These are phyloP conservation scores for Melipona bicolor DNA, from an alignment of 2,888 invertebrate genomes.

Conservation along the genomic window DNA sequence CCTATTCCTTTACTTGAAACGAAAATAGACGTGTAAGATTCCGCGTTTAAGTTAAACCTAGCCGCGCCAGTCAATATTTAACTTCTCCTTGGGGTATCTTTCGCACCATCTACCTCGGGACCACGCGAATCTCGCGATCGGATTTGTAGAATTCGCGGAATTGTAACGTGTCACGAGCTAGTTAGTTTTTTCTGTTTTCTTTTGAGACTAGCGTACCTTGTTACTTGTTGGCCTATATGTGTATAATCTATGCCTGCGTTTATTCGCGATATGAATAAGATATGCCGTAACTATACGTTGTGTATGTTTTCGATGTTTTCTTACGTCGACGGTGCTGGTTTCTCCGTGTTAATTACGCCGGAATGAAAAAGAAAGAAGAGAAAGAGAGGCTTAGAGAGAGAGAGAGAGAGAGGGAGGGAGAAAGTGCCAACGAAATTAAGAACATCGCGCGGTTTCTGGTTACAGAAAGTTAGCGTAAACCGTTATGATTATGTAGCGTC, in stretches of 20 bases:
- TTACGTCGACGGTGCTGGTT: background rate
- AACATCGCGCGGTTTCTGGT: slow-evolving; percentile 41
- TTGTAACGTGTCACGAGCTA: background rate
- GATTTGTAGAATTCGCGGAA: background rate
- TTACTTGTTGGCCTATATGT: background rate
- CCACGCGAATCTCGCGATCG: background rate
- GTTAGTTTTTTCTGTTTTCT: background rate
- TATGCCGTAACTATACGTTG: background rate
- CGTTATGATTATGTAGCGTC: slow-evolving; percentile 46
- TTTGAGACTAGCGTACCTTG: background rate
- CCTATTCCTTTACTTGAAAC: slow-evolving; percentile 43
- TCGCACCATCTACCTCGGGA: slow-evolving; percentile 17
- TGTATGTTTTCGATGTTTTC: background rate
- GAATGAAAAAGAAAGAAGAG: slow-evolving; percentile 25
- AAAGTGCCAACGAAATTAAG: slow-evolving; percentile 60
- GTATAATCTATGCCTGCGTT: background rate
- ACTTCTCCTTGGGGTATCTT: slow-evolving; percentile 35
- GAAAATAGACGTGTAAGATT: slow-evolving; percentile 57
- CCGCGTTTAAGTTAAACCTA: slow-evolving; percentile 23
- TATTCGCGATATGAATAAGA: background rate
- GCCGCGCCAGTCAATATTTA: slow-evolving; percentile 50
- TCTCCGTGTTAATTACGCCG: slow-evolving; percentile 40
- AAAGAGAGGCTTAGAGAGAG: background rate
- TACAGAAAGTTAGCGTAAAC: slow-evolving; percentile 52
- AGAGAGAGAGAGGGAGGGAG: slow-evolving; percentile 12